phyloP scores from a whole-genome alignment of 2,888 invertebrate genomes.

The Tetrapedia diversipes region DNA sequence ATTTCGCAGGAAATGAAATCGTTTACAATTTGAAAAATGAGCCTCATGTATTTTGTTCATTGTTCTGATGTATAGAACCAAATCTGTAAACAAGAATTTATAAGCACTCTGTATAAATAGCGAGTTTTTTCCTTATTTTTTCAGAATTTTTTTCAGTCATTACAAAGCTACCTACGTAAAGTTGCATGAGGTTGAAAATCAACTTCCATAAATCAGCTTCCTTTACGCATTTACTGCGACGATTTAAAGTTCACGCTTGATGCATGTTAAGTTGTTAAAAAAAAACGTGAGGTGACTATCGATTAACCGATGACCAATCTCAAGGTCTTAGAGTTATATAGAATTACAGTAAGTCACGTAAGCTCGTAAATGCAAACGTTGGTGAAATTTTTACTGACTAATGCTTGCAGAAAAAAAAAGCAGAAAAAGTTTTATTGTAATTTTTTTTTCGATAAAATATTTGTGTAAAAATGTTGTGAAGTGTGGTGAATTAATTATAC shows the following conservation, averaged over 20 bases:
- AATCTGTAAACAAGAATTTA: no score
- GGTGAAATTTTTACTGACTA: neutral
- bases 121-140: neutral
- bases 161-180: neutral
- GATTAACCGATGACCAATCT: constrained; percentile 13
- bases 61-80: no score
- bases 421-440: neutral
- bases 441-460: no score
- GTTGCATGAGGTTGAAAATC: no score
- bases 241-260: neutral
- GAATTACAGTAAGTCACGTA: neutral
- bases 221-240: neutral
- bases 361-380: neutral
- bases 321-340: constrained; percentile 9
- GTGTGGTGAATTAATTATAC: no score
- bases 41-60: no score
- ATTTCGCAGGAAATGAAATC: no score
- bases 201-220: no score
- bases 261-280: neutral
- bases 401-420: neutral
- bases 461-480: no score
- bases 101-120: no score
- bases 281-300: constrained; percentile 3
- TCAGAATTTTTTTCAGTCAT: neutral
- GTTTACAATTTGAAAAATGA: no score